phyloP scores from a whole-genome alignment of 2,113 vertebrate genomes.

The Chitala chitala region DNA sequence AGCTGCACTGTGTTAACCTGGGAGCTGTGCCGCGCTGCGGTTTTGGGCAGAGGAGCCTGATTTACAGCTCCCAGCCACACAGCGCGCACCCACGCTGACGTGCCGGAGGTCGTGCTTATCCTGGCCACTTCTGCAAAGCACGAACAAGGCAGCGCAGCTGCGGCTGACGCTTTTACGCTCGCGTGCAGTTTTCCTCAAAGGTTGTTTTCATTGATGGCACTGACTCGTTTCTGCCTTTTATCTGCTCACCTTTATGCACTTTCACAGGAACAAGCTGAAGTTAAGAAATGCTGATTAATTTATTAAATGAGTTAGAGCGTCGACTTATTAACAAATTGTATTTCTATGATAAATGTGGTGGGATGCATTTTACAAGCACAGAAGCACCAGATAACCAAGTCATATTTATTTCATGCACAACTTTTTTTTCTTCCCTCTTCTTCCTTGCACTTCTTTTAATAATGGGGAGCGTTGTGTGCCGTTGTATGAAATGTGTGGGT shows the following conservation, averaged over 20 bases:
- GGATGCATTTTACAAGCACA: slow-evolving; percentile 9
- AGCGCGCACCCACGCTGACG: background rate
- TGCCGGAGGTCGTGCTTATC: too few species aligned
- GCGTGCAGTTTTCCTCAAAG: too few species aligned
- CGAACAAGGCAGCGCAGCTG: too few species aligned
- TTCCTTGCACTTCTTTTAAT: background rate
- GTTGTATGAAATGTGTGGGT: background rate
- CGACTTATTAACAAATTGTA: too few species aligned
- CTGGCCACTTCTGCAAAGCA: too few species aligned
- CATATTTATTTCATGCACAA: slow-evolving; percentile 14
- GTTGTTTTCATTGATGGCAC: slow-evolving; percentile 9
- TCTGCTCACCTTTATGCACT: background rate
- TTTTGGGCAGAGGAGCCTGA: background rate
- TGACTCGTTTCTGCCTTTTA: background rate
- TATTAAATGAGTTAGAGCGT: too few species aligned
- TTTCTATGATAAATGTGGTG: slow-evolving; percentile 7
- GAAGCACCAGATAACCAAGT: background rate
- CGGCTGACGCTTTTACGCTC: too few species aligned
- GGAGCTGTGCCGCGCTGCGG: background rate
- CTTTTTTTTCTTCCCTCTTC: slow-evolving; percentile 5
- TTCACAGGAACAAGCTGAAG: background rate
- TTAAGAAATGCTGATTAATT: slow-evolving; percentile 12
- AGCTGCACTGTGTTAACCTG: background rate
- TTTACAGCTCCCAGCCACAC: background rate
- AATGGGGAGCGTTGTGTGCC: background rate